Conservation (phyloP, 2,888 invertebrate species). For the Caenorhabditis wallacei region DNA sequence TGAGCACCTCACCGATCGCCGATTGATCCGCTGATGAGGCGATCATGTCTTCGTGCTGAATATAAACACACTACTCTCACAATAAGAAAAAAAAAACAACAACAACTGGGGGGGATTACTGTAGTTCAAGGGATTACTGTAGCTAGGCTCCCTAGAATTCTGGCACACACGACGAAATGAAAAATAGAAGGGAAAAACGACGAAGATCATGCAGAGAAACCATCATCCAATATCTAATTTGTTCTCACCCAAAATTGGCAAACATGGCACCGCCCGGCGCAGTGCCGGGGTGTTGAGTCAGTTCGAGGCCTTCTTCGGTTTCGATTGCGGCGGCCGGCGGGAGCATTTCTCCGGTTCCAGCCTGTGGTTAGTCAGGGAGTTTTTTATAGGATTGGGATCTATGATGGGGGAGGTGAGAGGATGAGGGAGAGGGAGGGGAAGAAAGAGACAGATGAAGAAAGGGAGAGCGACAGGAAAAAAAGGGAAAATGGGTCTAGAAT, state of each 20-base stretch:
- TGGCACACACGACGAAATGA: constrained; percentile 30
- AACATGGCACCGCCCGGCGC: constrained; percentile 73
- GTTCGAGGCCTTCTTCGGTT: constrained; percentile 70
- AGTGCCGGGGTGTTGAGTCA: constrained; percentile 63
- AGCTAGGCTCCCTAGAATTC: constrained; percentile 7
- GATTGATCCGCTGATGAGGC: constrained; percentile 65
- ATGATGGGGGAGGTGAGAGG: constrained; percentile 3
- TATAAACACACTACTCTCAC: constrained; percentile 46
- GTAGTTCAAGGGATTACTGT: not conserved
- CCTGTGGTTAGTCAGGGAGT: constrained; percentile 58
- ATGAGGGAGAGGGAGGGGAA: not conserved
- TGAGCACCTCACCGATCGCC: constrained; percentile 51
- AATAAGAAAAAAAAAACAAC: not conserved
- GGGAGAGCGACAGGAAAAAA: not conserved
- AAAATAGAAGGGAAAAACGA: not conserved
- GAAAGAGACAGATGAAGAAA: no score
- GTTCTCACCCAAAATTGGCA: constrained; percentile 77
- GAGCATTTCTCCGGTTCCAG: constrained; percentile 63
- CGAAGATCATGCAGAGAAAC: constrained; percentile 9
- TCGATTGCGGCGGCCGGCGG: constrained; percentile 47
- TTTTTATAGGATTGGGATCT: not conserved
- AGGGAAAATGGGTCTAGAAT: no score
- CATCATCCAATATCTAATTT: no score
- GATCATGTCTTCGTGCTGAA: constrained; percentile 75
- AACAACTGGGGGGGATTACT: no score